Percentiles rank a stretch among this genome's conserved stretches.
Evolutionary conservation across 1,140 invertebrate species (phyloP).

Genomic region (Chionoecetes opilio): DNA sequence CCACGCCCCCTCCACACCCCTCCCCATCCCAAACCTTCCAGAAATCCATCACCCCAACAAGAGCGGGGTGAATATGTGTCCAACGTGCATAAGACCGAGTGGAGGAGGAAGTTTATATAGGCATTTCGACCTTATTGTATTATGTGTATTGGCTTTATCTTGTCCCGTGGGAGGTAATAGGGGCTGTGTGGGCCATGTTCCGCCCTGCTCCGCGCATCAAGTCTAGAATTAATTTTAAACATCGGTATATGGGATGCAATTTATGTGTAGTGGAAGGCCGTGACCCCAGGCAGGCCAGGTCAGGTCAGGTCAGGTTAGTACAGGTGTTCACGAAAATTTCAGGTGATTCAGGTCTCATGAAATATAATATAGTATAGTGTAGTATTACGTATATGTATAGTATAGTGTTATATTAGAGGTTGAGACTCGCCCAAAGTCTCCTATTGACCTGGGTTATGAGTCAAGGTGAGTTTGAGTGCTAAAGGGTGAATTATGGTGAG

Average conservation of each 20-base stretch:
- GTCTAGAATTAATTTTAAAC: conserved; percentile 13
- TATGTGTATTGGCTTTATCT: neutral
- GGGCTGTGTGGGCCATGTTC: neutral
- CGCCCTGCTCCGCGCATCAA: neutral
- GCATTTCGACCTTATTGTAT: neutral
- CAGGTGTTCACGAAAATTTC: neutral
- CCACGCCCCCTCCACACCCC: neutral
- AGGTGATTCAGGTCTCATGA: no score
- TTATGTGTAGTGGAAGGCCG: neutral
- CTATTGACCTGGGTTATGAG: no score
- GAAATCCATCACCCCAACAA: neutral
- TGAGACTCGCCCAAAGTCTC: neutral
- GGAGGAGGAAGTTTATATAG: neutral
- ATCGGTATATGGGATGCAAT: conserved; percentile 29
- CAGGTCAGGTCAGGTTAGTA: neutral
- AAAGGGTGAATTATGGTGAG: no score
- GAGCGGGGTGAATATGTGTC: neutral
- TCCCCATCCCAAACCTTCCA: neutral
- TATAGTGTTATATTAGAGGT: no score
- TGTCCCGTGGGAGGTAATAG: neutral
- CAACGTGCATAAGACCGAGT: neutral
- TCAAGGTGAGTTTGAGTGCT: no score
- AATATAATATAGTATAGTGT: no score
- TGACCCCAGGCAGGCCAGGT: neutral
- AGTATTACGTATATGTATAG: no score